Base-by-base conservation (phyloP, 2,113 vertebrate species). In the Centropus unirufus region DNA sequence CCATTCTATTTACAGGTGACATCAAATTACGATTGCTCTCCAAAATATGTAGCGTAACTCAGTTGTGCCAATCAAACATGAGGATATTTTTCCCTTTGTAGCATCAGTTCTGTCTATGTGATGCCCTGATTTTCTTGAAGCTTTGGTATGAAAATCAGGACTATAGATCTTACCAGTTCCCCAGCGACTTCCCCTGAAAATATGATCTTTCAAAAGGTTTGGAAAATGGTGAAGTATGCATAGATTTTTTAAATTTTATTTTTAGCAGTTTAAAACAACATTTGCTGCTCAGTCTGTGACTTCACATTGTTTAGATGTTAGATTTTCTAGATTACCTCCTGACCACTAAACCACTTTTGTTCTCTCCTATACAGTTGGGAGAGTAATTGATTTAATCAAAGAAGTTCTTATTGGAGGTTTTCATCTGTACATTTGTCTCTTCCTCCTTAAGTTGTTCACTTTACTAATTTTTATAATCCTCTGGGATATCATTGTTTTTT, bases 351-450 rank as follows among this genome's bases (percentile, higher is more conserved):
- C 24, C n/a, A 83, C 30, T 93, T 91, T 46, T 93, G 49, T 69
- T 92, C 51, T 72, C 36, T 77, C 70, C 30, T 27, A 17, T 72
- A 49, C 55, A 94, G 40, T 49, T 83, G 55, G 62, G 64, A 90
- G 47, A 89, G 88, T 72, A 90, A 85, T 84, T 94, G 63, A 77
- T 87, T 89, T 96, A 95, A 95, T 78, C 93, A 75, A 59, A 83
- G 40, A 30, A 29, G 24, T 27, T 80, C 83, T 80, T n/a, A 36
- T 44, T 40, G 17, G 9, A 77, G 69, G 62, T 91, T 89, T 90
- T 87, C 59, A 70, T 36, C 69, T 87, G 44, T 57, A 83, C 27
- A 32, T 87, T 69, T 77, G 21, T 76, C 49, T 73, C 54, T 95
- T 94, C 81, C 58, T 87, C 32, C 83, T 92, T 73, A 93, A 92